Base-by-base conservation (phyloP, 1,140 invertebrate species). In the Asobara japonica region DNA sequence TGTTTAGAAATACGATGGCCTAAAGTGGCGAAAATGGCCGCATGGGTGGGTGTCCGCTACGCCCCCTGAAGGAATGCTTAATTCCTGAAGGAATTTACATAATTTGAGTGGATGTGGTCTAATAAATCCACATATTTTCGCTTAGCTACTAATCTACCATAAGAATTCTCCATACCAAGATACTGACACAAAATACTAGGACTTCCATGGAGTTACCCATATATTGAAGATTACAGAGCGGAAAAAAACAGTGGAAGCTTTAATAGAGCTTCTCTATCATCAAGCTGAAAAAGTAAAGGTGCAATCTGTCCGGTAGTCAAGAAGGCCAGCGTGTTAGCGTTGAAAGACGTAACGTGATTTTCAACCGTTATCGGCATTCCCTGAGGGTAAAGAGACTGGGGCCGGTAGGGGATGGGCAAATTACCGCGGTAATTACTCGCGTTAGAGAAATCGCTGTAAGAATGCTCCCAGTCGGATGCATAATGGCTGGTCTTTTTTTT, bases 331-430 rank as follows among this genome's bases (percentile, higher is more conserved):
- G 22, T 56, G 51, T 13, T 45, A 45, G 18, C 7, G 41, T 16
- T 45, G 41, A 45, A 56, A 56, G 51, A 56, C 22, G 51, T 27
- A 56, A 56, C 51, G 51, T 56, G 51, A 56, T 56, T 56, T 56
- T 56, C 22, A 56, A 56, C 18, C 22, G 51, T 56, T 56, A 56
- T 56, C 51, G 51, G 18, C 22, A 25, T 10, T 56, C 18, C 22
- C 51, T 22, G 25, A 56, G 25, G 20, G 51, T 27, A 56, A 56
- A 10, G 3, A 18, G 20, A 56, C 18, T 25, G 4, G 8, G 51
- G 51, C 18, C 13, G 22, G 51, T n/a, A 36, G 11, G 31, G 31
- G 31, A 11, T 36, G 31, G 29, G 29, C 8, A 62, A 62, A 62
- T 62, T 62, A 62, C 29, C 29, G 29, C 13, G 25, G 29, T 62